These are phyloP conservation scores for Muricea muricata DNA, from an alignment of 92 coral and sea anemone genomes.

Conservation along the genomic window DNA sequence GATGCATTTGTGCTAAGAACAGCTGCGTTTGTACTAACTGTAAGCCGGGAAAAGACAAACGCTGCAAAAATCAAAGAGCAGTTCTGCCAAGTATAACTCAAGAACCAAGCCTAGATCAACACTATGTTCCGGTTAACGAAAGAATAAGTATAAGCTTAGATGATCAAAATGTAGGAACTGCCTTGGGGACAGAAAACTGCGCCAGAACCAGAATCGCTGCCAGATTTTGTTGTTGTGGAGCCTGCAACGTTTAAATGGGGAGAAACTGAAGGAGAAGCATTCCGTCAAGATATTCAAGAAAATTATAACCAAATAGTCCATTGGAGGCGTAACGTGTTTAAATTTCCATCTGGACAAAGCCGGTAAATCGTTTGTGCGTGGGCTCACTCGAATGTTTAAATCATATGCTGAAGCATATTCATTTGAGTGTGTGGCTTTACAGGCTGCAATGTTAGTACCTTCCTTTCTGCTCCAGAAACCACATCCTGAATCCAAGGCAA, in stretches of 20 bases:
- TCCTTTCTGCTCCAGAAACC: slow-evolving; percentile 13
- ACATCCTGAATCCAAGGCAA: neutral
- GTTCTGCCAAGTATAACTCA: neutral
- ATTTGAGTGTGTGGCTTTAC: neutral
- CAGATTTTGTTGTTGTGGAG: neutral
- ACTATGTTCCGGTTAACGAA: neutral
- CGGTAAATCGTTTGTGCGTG: neutral
- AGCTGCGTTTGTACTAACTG: neutral
- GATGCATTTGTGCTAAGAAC: neutral
- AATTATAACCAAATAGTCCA: neutral
- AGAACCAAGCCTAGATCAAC: neutral
- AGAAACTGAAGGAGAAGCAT: slow-evolving; percentile 4
- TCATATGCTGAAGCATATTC: neutral
- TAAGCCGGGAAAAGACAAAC: slow-evolving; percentile 8
- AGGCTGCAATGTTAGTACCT: neutral
- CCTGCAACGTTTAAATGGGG: slow-evolving; percentile 7
- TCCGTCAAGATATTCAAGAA: too few relatives aligned
- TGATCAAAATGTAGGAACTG: neutral
- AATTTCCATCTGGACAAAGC: neutral
- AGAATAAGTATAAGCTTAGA: neutral
- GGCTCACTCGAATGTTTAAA: neutral
- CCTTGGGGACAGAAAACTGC: too few relatives aligned
- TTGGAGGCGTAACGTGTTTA: neutral
- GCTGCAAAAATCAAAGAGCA: neutral
- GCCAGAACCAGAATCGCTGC: neutral